Base-by-base conservation (phyloP, 2,888 invertebrate genomes). In the Drosophila cognata region DNA sequence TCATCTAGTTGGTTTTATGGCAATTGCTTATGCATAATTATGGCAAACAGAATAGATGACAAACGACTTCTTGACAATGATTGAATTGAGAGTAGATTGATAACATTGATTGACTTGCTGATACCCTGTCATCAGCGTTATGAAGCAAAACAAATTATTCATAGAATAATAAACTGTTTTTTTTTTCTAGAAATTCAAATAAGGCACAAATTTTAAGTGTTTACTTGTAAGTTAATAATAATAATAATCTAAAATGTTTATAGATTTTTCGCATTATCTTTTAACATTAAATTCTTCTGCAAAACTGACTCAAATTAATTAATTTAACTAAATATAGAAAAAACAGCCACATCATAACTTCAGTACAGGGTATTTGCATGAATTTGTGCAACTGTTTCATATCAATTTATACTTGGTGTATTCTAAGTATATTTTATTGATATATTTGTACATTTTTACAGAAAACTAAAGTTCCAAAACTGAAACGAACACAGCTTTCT, bases 1-100 rank as follows among this genome's bases (percentile, higher is more conserved):
- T 48, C 55, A 71, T 62, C 65, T 55, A 48, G 74, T 70, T 71
- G 68, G 62, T 71, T 82, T 72, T 73, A 67, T 61, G 88, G 57
- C 84, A 88, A 79, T 88, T 88, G 85, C 74, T 84, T 78, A 55
- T 79, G 67, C 61, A 70, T 81, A 81, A 81, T 77, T 73, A 63
- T 50, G 38, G 58, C 38, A 65, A 67, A 67, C 46, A 67, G 52
- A 80, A 77, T 41, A 59, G 61, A 73, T 13, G 25, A 55, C 68
- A 70, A 77, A 70, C 55, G 56, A 60, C 63, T 63, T 46, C 69
- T 50, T 51, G 46, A 59, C 66, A 48, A 55, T 28, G 36, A 43
- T 60, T 59, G 43, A 28, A 53, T 56, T 29, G 51, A 11, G 6
- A 43, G 18, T 8, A n/a, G 11, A 16, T 35, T 8, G 11, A 18